Evolutionary conservation across 2,113 vertebrate genomes (phyloP).

Genomic region (Aspidoscelis tigris): DNA sequence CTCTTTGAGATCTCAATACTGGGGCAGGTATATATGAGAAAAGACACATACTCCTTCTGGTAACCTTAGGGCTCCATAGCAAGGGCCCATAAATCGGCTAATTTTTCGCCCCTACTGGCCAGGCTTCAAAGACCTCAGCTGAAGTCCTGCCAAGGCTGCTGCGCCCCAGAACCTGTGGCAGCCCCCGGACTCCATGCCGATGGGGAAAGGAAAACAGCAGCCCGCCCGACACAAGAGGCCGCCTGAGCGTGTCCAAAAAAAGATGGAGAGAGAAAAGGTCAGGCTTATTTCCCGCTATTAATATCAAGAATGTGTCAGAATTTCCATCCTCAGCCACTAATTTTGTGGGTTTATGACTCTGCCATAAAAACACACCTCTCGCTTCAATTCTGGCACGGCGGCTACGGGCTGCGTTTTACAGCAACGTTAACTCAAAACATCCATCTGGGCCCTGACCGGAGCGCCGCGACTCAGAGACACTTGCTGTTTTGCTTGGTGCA

Average conservation of each 20-base stretch:
- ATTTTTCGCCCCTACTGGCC: too few relatives aligned
- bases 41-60: too few relatives aligned
- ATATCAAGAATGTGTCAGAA: conserved; percentile 75
- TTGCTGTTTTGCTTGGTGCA: conserved; percentile 24
- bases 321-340: conserved; percentile 80
- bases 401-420: conserved; percentile 63
- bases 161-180: too few relatives aligned
- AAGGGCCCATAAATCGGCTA: too few relatives aligned
- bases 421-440: conserved; percentile 66
- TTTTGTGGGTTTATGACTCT: conserved; percentile 75
- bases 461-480: conserved; percentile 30
- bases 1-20: too few relatives aligned
- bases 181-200: too few relatives aligned
- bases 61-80: too few relatives aligned
- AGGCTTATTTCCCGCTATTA: conserved; percentile 43
- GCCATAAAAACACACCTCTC: conserved; percentile 77
- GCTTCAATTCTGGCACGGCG: conserved; percentile 67
- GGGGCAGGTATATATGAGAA: too few relatives aligned
- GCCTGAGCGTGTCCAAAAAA: conserved; percentile 49
- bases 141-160: too few relatives aligned
- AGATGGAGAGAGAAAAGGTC: conserved; percentile 20
- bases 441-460: conserved; percentile 42
- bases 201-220: not conserved
- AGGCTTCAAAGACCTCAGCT: too few relatives aligned
- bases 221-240: conserved; percentile 52